These are phyloP conservation scores for Mesopsocus fuscifrons DNA, from an alignment of 2,888 invertebrate genomes.

Conservation along the genomic window DNA sequence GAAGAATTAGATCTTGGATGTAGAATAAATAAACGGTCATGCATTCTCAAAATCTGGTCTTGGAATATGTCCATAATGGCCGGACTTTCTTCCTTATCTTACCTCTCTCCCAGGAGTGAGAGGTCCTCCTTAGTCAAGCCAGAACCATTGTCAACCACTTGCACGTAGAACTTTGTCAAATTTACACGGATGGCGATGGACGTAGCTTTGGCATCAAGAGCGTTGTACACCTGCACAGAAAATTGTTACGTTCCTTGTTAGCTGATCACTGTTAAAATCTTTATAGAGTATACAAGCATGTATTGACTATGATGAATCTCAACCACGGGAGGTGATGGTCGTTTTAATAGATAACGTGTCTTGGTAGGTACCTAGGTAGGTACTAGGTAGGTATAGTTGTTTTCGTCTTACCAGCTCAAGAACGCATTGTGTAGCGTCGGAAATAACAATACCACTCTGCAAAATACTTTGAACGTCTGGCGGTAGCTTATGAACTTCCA, in stretches of 20 bases:
- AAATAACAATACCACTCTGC: constrained; percentile 35
- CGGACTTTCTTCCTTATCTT: too few species aligned
- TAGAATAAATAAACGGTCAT: too few species aligned
- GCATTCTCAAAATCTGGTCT: too few species aligned
- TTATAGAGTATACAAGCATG: too few species aligned
- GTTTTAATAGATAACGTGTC: too few species aligned
- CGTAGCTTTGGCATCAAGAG: constrained; percentile 47
- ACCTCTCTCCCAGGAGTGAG: constrained; percentile 34
- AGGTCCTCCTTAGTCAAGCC: constrained; percentile 41
- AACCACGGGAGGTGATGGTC: too few species aligned
- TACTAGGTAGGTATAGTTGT: too few species aligned
- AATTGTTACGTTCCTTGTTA: too few species aligned
- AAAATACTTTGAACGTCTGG: constrained; percentile 31
- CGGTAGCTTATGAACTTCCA: constrained; percentile 10
- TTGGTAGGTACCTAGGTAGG: too few species aligned
- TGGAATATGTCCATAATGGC: too few species aligned
- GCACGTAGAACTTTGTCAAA: constrained; percentile 36
- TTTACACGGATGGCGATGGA: constrained; percentile 50
- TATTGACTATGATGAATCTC: too few species aligned
- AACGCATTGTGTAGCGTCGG: constrained; percentile 34
- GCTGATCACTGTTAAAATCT: too few species aligned
- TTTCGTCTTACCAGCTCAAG: constrained; percentile 37
- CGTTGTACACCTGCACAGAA: constrained; percentile 53
- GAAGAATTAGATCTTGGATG: not conserved
- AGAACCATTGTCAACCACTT: constrained; percentile 58